phyloP scores from a whole-genome alignment of 1,140 invertebrate genomes.

The Coenobita brevimanus region DNA sequence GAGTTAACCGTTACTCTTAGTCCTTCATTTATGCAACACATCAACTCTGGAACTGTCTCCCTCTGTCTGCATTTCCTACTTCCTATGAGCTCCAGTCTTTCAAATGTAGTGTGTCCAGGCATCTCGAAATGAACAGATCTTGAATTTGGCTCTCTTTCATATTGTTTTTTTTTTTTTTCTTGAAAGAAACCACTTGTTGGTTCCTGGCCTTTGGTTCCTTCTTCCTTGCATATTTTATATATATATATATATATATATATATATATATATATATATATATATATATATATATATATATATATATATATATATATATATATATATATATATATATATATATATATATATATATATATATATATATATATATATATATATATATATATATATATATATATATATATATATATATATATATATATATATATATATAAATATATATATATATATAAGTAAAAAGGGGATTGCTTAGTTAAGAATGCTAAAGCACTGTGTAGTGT shows the following conservation, averaged over 20 bases:
- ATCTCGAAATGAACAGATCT: too few relatives aligned
- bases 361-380: conserved; percentile 39
- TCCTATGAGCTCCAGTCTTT: not conserved
- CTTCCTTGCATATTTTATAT: too few relatives aligned
- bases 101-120: too few relatives aligned
- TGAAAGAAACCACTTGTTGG: not conserved
- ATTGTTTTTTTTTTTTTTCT: not conserved
- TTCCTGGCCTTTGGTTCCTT: too few relatives aligned
- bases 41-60: too few relatives aligned
- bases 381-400: conserved; percentile 43
- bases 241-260: conserved; percentile 9
- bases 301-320: conserved; percentile 32
- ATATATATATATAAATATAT: conserved; percentile 41
- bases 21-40: too few relatives aligned
- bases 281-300: conserved; percentile 23
- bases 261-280: conserved; percentile 22
- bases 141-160: too few relatives aligned
- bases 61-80: not conserved
- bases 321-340: conserved; percentile 27
- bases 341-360: conserved; percentile 43
- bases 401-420: conserved; percentile 41
- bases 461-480: too few relatives aligned
- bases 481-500: too few relatives aligned
- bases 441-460: too few relatives aligned
- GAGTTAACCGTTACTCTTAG: too few relatives aligned